A percentile compares a stretch with the other conserved stretches of the same genome.
phyloP scores from a whole-genome alignment of 2,113 vertebrate species.

The Leuciscus idus region DNA sequence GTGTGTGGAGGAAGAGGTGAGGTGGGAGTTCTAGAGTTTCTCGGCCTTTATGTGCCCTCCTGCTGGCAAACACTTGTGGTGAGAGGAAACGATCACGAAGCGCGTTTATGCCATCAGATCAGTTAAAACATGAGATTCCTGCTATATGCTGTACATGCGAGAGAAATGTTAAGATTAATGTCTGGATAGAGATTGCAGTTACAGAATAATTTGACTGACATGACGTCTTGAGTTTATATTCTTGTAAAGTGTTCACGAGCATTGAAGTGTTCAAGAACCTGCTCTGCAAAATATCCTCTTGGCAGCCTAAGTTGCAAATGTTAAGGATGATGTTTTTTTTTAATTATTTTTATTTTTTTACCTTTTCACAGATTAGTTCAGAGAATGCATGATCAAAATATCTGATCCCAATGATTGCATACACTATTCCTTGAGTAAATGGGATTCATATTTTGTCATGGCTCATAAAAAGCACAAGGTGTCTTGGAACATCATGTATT shows the following conservation, averaged over 20 bases:
- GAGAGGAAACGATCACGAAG: constrained; percentile 12
- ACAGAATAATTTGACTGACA: neutral
- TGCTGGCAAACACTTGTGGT: constrained; percentile 2
- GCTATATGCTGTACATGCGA: neutral
- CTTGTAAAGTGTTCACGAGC: neutral
- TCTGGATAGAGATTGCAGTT: neutral
- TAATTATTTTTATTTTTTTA: neutral
- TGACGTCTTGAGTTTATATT: neutral
- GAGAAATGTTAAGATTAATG: neutral
- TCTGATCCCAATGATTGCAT: neutral
- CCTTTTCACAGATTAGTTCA: neutral
- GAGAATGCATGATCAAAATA: neutral
- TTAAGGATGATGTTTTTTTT: constrained; percentile 2
- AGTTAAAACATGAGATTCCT: neutral
- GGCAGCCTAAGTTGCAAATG: neutral
- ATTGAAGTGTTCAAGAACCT: neutral
- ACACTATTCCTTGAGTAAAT: neutral
- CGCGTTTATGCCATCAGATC: neutral
- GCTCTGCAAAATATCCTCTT: neutral
- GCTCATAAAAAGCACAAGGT: neutral
- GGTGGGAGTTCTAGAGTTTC: constrained; percentile 18
- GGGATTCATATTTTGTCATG: neutral
- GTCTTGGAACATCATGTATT: neutral
- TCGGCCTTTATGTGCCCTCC: constrained; percentile 27
- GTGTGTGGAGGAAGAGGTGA: constrained; percentile 19